Evolutionary conservation across 2,113 vertebrate genomes (phyloP).

Genomic region (Porphyrio hochstetteri): DNA sequence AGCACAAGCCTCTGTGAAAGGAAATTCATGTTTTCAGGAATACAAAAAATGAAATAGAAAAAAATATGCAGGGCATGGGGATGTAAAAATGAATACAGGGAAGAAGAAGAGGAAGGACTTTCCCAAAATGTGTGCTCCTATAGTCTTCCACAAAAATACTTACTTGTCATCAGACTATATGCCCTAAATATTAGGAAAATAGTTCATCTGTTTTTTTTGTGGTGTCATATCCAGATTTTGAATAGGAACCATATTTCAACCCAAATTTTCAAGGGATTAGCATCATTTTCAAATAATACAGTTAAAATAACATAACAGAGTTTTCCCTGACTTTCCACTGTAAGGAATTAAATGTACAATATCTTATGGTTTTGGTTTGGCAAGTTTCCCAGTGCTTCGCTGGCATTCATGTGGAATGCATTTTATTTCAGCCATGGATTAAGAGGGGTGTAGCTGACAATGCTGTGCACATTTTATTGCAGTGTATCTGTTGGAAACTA

Average conservation of each 20-base stretch:
- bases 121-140: not conserved
- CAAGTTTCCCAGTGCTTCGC: not conserved
- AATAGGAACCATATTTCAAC: not conserved
- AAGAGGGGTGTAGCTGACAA: not conserved
- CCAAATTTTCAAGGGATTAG: not conserved
- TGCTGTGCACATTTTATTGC: not conserved
- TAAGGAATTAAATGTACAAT: not conserved
- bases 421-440: slow-evolving; percentile 19
- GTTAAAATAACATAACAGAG: not conserved
- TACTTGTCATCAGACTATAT: not conserved
- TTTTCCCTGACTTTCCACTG: not conserved
- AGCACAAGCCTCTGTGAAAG: not conserved
- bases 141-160: not conserved
- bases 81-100: not conserved
- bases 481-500: not conserved
- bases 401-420: not conserved
- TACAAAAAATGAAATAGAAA: not conserved
- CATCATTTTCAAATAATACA: not conserved
- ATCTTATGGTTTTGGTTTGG: slow-evolving; percentile 23
- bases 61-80: not conserved
- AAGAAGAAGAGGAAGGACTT: not conserved
- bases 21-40: not conserved
- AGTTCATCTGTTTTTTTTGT: not conserved
- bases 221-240: not conserved
- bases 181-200: not conserved